Evolutionary conservation across 2,888 invertebrate genomes (phyloP).

Genomic region (Nysson spinosus): DNA sequence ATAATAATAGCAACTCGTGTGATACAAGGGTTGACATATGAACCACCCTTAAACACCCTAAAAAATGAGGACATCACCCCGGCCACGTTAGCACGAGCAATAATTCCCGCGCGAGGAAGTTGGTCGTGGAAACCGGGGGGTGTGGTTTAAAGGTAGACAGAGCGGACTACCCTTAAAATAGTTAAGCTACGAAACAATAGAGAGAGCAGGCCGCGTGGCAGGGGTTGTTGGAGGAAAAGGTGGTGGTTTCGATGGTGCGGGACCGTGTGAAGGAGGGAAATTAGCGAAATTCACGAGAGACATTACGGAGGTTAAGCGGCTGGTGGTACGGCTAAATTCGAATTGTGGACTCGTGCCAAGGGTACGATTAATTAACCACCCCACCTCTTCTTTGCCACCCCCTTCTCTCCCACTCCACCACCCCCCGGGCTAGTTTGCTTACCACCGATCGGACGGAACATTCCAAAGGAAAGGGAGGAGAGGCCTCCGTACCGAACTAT

Average conservation of each 20-base stretch:
- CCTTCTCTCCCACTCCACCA: conserved; percentile 8
- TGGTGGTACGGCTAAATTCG: conserved; percentile 55
- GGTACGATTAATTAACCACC: conserved; percentile 70
- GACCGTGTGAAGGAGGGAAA: conserved; percentile 32
- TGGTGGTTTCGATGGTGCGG: conserved; percentile 4
- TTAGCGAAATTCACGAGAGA: conserved; percentile 54
- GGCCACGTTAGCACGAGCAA: too few relatives aligned
- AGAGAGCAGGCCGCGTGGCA: background rate
- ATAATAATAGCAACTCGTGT: too few relatives aligned
- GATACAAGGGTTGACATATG: too few relatives aligned
- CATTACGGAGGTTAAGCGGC: conserved; percentile 58
- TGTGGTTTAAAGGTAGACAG: background rate
- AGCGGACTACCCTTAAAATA: background rate
- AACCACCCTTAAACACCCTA: too few relatives aligned
- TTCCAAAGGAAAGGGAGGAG: conserved; percentile 16
- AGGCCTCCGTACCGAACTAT: conserved; percentile 34
- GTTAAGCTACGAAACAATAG: conserved; percentile 6
- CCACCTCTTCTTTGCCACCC: conserved; percentile 11
- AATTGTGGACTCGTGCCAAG: conserved; percentile 68
- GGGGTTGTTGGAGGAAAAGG: conserved; percentile 1
- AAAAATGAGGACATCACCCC: too few relatives aligned
- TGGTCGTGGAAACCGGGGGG: background rate
- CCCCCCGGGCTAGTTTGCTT: too few relatives aligned
- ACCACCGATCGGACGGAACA: conserved; percentile 20
- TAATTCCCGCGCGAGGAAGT: background rate